A percentile compares a stretch with the other conserved stretches of the same genome.
Conservation (phyloP, 2,888 invertebrate species). For the Apodemia hepburni region DNA sequence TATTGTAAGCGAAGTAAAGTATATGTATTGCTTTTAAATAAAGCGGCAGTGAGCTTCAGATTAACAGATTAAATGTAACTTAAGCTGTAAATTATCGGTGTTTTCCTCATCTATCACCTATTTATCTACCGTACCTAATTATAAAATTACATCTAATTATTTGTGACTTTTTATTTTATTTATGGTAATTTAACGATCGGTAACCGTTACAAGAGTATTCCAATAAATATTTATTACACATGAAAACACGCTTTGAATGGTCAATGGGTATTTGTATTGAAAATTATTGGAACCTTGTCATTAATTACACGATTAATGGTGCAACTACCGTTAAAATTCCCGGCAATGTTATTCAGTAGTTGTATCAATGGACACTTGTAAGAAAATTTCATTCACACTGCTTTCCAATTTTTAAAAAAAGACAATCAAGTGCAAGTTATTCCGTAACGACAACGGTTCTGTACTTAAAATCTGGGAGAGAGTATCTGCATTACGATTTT, state of each 20-base stretch:
- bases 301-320: constrained; percentile 19
- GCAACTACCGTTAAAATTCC: constrained; percentile 26
- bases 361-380: constrained; percentile 25
- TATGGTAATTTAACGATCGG: constrained; percentile 26
- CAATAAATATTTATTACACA: constrained; percentile 34
- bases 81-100: neutral
- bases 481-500: too few relatives aligned
- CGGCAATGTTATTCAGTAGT: constrained; percentile 25
- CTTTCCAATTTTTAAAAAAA: constrained; percentile 20
- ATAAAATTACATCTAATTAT: constrained; percentile 10
- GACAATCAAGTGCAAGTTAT: constrained; percentile 15
- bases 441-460: neutral
- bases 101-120: neutral
- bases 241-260: neutral
- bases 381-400: constrained; percentile 45
- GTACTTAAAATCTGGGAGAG: neutral
- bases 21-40: neutral
- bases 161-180: constrained; percentile 9
- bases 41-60: neutral
- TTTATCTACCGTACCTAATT: constrained; percentile 1
- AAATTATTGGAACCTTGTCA: constrained; percentile 18
- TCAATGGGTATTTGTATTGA: neutral
- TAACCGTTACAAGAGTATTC: constrained; percentile 30
- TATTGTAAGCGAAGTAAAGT: too few relatives aligned
- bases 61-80: neutral